phyloP scores from a whole-genome alignment of 1,140 invertebrate genomes.

The Berghia stephanieae region DNA sequence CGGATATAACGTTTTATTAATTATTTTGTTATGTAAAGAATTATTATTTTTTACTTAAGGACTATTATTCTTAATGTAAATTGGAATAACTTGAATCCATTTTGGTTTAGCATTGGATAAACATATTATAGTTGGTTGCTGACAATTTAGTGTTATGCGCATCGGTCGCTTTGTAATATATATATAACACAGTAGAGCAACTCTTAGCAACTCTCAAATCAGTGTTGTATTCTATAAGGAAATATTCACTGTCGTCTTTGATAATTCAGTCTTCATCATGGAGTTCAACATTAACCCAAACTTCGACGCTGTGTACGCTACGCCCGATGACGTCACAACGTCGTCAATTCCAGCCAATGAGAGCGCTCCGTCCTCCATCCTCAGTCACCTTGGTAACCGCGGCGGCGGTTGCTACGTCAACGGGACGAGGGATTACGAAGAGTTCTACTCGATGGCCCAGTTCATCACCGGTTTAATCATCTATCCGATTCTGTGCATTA shows the following conservation, averaged over 20 bases:
- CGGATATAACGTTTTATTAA: too few relatives aligned
- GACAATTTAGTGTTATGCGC: too few relatives aligned
- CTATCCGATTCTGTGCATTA: conserved; percentile 76
- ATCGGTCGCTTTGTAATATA: background rate
- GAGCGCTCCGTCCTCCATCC: background rate
- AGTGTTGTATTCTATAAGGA: background rate
- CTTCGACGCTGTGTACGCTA: background rate
- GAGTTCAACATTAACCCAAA: background rate
- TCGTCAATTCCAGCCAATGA: too few relatives aligned
- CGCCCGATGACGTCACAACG: background rate
- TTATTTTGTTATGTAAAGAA: too few relatives aligned
- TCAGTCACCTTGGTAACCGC: background rate
- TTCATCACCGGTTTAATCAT: conserved; percentile 69
- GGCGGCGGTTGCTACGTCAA: conserved; percentile 31
- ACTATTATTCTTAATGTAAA: too few relatives aligned
- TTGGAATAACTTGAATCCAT: too few relatives aligned
- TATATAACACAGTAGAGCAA: background rate
- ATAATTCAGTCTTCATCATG: background rate
- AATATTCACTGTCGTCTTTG: background rate
- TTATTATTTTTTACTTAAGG: too few relatives aligned
- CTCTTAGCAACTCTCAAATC: background rate
- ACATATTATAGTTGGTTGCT: too few relatives aligned
- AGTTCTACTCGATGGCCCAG: conserved; percentile 61
- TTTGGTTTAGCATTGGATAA: too few relatives aligned
- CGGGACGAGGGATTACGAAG: conserved; percentile 39